Base-by-base conservation (phyloP, 2,797 vertebrate species). In the Acanthiza pusilla region DNA sequence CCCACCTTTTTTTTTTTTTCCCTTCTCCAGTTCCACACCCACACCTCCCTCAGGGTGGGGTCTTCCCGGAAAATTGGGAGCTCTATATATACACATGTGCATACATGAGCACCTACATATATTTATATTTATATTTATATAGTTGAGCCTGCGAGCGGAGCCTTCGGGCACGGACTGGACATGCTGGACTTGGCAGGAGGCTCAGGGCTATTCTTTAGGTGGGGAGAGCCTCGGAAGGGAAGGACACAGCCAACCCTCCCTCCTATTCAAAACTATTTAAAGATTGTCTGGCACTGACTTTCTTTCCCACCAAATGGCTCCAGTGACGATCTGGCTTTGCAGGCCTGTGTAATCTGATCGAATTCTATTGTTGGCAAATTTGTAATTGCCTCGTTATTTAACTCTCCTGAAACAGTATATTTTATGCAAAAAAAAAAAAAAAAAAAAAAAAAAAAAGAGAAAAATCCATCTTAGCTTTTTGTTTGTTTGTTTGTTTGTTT, bases 191-290 rank as follows among this genome's bases (percentile, higher is more conserved):
- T 97, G 96, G 96, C 96, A 96, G 80, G 27, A 87, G 70, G 54
- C 50, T 91, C 34, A 0, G 47, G 17, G 57, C 78, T 84, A 94
- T 96, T 89, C 92, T 96, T 93, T 91, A 90, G 90, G 73, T 94
- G 84, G 95, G 89, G 90, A 89, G 88, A 91, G 62, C 90, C 73
- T 80, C 60, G 91, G 85, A 89, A 96, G 95, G 96, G 96, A 96
- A 96, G 94, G 95, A 96, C 94, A 91, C 80, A 86, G 84, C 71
- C 40, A 65, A 90, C 82, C 81, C 92, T 96, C 95, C 78, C 86
- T 86, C 84, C 88, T 70, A 80, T 96, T 81, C 85, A 97, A 86
- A 90, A 88, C 93, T 88, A 70, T 94, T 91, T 93, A 91, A 96
- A 95, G 97, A 70, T 29, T 21, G 67, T 89, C 86, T 93, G 91